Base-by-base conservation (phyloP, 2,888 invertebrate species). In the Aphodius granarius region DNA sequence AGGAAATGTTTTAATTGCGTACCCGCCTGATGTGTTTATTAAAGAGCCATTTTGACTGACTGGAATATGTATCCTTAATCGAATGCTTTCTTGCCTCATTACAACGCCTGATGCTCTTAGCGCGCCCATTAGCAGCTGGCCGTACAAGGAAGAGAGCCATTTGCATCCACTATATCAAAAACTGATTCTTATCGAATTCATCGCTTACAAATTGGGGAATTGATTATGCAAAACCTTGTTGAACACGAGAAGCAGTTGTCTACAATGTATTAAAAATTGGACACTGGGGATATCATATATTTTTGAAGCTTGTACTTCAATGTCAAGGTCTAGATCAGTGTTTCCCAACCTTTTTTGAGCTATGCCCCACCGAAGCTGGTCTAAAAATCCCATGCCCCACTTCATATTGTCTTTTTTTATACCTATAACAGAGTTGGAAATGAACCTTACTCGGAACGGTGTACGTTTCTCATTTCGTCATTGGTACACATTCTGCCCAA, bases 1-100 rank as follows among this genome's bases (percentile, higher is more conserved):
- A 21, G 68, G 68, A 68, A 68, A 68, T 68, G 21, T 68, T 68
- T 68, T 68, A 68, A 68, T 68, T 68, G 68, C 68, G 68, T 68
- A n/a, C 68, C 22, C 68, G 68, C 68, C 20, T 68, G 68, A 68
- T 68, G 68, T 68, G 68, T 68, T 68, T 68, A 68, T 68, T 68
- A 68, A 68, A 68, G 68, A 68, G 20, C 68, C 21, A 68, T 68
- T 68, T 22, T 22, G 43, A 43, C 43, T 43, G 43, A 43, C 43
- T 43, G 43, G 68, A 68, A 68, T 68, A 68, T 22, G 68, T 68
- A 68, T 21, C 68, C 21, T 68, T 68, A 68, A 68, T 68, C 68
- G 68, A 68, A 18, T 21, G 20, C 68, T 68, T 22, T 68, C 68
- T 20, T 22, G 68, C 21, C 68, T 68, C 68, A 68, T 68, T 68